A percentile compares a stretch with the other conserved stretches of the same genome.
Conservation (phyloP, 2,113 vertebrate species). For the Phasianus colchicus region DNA sequence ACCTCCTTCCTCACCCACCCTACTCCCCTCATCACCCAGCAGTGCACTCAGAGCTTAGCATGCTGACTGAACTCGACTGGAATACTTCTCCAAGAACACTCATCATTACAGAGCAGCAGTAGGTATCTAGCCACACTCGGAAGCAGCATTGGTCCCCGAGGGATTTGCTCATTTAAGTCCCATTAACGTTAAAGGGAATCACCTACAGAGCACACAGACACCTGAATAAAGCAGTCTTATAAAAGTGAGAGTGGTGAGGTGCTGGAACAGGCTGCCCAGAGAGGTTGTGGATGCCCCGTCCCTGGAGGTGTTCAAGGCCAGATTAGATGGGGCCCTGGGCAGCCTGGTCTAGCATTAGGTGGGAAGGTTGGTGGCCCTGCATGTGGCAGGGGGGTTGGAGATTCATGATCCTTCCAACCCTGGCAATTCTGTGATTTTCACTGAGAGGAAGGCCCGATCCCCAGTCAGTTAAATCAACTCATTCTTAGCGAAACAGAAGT, state of each 20-base stretch:
- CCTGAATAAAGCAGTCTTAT: background rate
- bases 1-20: background rate
- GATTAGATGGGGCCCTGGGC: too few relatives aligned
- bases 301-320: too few relatives aligned
- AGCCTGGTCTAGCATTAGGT: too few relatives aligned
- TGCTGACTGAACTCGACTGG: background rate
- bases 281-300: too few relatives aligned
- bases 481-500: background rate
- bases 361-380: too few relatives aligned
- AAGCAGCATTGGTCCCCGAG: background rate
- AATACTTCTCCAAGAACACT: background rate
- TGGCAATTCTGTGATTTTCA: background rate
- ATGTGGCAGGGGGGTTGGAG: too few relatives aligned
- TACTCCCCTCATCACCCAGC: background rate
- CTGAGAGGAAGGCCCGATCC: background rate
- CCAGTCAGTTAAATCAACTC: background rate
- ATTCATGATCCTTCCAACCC: too few relatives aligned
- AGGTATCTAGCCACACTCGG: background rate
- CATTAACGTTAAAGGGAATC: background rate
- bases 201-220: background rate
- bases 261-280: too few relatives aligned
- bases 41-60: fast-evolving
- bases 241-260: background rate
- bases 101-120: background rate
- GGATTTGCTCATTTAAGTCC: background rate